Percentiles rank a stretch among this genome's conserved stretches.
Evolutionary conservation across 2,113 vertebrate genomes (phyloP).

Genomic region (Macroglossus sobrinus): DNA sequence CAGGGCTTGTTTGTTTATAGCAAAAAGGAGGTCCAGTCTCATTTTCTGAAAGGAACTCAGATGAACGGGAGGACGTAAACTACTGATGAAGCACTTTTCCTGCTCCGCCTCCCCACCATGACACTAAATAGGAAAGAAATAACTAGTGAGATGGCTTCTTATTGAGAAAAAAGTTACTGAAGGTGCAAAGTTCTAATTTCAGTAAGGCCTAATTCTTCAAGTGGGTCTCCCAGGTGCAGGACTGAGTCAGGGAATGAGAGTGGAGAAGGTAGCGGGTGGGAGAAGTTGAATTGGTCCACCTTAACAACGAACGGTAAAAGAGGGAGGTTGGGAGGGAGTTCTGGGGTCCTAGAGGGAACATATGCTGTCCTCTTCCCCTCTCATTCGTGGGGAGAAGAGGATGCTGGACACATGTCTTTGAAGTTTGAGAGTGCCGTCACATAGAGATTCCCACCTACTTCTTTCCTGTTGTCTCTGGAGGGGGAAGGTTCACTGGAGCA

Average conservation of each 20-base stretch:
- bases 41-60: neutral
- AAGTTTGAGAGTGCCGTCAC: neutral
- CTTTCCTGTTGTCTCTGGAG: neutral
- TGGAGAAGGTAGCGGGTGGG: neutral
- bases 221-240: neutral
- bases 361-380: neutral
- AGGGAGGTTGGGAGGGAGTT: neutral
- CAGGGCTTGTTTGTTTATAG: neutral
- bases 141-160: neutral
- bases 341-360: neutral
- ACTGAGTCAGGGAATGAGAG: neutral
- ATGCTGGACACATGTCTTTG: neutral
- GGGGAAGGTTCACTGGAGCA: neutral
- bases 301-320: neutral
- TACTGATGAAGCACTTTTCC: neutral
- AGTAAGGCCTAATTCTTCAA: neutral
- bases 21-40: neutral
- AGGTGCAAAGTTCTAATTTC: neutral
- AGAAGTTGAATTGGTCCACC: neutral
- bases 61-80: neutral
- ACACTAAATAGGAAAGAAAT: neutral
- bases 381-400: neutral
- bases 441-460: neutral
- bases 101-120: neutral
- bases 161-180: neutral